Evolutionary conservation across 2,113 vertebrate genomes (phyloP), one percentile per base, ranked within the genome.

Genomic region (Pipa parva): DNA sequence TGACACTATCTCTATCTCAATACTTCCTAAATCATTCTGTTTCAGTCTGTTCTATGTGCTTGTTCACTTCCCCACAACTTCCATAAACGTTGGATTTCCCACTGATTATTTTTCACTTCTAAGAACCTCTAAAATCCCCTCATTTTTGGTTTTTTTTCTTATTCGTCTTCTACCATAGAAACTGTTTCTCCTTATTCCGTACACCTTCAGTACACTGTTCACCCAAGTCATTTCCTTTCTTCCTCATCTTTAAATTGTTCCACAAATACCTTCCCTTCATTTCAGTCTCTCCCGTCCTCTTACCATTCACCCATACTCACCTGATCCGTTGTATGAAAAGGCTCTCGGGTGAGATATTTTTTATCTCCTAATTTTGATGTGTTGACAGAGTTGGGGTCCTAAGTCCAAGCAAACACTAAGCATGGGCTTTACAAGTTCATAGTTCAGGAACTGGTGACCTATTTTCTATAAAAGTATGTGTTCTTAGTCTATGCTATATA

Each of bases 381-480:
- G 65, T 59, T 68, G 55, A 59, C 55, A 69, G 46, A 8, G 1
- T 18, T 39, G 31, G 52, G 52, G 63, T 39, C 42, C 63, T 31
- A 56, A 69, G 65, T 69, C 56, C 65, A 69, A 21, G 31, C 56
- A 68, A 59, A 68, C 46, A 68, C 13, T 37, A 29, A 68, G 56
- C 22, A 60, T 31, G 31, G 46, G n/a, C 28, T 31, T 13, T n/a
- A 10, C 7, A 22, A 29, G 56, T 39, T 37, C 65, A 69, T 57
- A 69, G 65, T 57, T 59, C 56, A 50, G 57, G 46, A 49, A 21
- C 46, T 10, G 11, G n/a, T 21, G 55, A 57, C 28, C 28, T 33
- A 18, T 26, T 1, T 17, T 24, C 20, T 29, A 12, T 27, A 27
- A 55, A 1, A 18, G 18, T 27, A 29, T 17, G 26, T 28, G 24